phyloP scores from a whole-genome alignment of 2,113 vertebrate species.

The Ahaetulla prasina region DNA sequence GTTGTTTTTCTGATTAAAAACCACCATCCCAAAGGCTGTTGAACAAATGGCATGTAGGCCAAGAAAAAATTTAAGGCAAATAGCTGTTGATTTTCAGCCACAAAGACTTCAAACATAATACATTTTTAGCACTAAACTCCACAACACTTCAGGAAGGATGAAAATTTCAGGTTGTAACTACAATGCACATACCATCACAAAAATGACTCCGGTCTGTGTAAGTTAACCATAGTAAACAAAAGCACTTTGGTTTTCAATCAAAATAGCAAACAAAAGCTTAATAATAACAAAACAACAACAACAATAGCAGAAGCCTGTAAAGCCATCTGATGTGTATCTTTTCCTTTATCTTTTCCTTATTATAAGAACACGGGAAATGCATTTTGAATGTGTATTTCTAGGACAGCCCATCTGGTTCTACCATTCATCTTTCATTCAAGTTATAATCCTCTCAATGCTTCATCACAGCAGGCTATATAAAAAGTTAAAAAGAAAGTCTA shows the following conservation, averaged over 20 bases:
- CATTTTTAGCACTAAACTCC: neutral
- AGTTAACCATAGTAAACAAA: neutral
- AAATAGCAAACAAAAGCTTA: neutral
- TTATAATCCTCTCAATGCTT: neutral
- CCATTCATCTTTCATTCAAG: conserved; percentile 1
- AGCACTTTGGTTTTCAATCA: neutral
- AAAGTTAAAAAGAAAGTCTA: neutral
- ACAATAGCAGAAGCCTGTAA: neutral
- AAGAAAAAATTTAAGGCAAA: neutral
- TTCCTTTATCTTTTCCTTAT: neutral
- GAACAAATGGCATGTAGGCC: neutral
- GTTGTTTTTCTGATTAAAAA: neutral
- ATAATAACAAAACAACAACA: neutral
- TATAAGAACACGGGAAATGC: neutral
- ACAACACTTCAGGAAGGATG: neutral
- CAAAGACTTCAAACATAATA: neutral
- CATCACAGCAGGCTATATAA: neutral
- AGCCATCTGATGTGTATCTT: neutral
- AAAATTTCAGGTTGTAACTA: neutral
- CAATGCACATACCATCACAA: neutral
- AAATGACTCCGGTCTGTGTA: neutral
- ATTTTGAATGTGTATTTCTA: neutral
- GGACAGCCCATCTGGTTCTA: conserved; percentile 3
- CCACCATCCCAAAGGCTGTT: neutral
- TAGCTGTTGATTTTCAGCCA: neutral